Evolutionary conservation across 1,140 invertebrate genomes (phyloP).

Genomic region (Charaxes varanes): DNA sequence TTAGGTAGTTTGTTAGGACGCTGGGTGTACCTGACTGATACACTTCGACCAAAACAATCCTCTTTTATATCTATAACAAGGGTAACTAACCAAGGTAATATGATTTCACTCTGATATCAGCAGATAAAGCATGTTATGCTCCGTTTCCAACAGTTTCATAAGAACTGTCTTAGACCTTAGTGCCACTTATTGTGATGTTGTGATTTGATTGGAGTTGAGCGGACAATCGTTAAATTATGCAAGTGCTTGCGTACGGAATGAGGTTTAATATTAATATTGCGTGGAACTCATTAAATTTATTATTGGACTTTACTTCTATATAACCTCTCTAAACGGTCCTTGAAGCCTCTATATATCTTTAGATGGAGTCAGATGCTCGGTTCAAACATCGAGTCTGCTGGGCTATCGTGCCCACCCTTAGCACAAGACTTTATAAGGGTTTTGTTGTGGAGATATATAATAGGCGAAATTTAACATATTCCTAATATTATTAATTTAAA

Average conservation of each 20-base stretch:
- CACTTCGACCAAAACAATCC: slow-evolving; percentile 21
- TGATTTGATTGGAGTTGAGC: slow-evolving; percentile 2
- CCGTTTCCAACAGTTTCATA: slow-evolving; percentile 32
- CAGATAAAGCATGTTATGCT: slow-evolving; percentile 33
- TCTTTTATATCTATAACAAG: slow-evolving; percentile 53
- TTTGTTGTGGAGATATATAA: too few relatives aligned
- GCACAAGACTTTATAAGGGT: too few relatives aligned
- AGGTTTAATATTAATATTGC: too few relatives aligned
- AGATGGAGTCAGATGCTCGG: too few relatives aligned
- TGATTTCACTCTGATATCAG: slow-evolving; percentile 39
- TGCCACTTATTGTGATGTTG: slow-evolving; percentile 3
- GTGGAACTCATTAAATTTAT: slow-evolving; percentile 3
- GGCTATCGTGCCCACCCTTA: too few relatives aligned
- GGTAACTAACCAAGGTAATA: slow-evolving; percentile 39
- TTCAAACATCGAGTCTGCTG: too few relatives aligned
- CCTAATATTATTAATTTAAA: too few relatives aligned
- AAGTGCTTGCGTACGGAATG: slow-evolving; percentile 5
- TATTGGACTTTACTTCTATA: slow-evolving; percentile 1
- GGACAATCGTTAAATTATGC: slow-evolving; percentile 3
- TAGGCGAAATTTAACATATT: too few relatives aligned
- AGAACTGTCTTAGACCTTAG: slow-evolving; percentile 16
- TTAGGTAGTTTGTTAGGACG: slow-evolving; percentile 17
- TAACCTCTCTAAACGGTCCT: too few relatives aligned
- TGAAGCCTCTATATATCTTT: too few relatives aligned
- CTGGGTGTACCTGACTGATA: slow-evolving; percentile 38